Percentiles rank a stretch among this genome's conserved stretches.
Evolutionary conservation across 2,113 vertebrate genomes (phyloP).

Genomic region (Larimichthys polyactis): DNA sequence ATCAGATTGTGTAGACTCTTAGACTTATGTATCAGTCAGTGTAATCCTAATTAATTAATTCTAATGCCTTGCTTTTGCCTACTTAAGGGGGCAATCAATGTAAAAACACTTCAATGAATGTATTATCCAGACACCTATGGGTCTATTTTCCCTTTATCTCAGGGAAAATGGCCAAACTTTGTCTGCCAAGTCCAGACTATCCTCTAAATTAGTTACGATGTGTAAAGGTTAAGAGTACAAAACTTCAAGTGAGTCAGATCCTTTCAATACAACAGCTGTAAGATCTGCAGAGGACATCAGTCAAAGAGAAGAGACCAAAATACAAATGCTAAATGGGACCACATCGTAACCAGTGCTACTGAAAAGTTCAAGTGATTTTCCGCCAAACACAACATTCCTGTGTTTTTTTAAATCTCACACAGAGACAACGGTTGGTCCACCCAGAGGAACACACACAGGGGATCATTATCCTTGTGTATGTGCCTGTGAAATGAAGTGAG

Average conservation of each 20-base stretch:
- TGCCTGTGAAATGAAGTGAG: slow-evolving; percentile 18
- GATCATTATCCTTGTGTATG: not conserved
- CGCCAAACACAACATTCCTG: slow-evolving; percentile 47
- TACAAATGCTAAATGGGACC: not conserved
- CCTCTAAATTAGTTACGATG: not conserved
- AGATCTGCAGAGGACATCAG: not conserved
- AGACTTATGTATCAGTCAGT: not conserved
- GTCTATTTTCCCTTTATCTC: not conserved
- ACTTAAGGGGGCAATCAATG: not conserved
- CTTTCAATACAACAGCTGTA: not conserved
- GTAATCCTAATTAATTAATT: slow-evolving; percentile 10
- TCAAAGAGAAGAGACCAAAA: not conserved
- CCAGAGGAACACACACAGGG: slow-evolving; percentile 13
- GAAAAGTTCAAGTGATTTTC: slow-evolving; percentile 17
- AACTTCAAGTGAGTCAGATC: not conserved
- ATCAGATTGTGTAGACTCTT: not conserved
- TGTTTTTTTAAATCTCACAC: slow-evolving; percentile 24
- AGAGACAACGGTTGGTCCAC: not conserved
- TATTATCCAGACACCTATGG: not conserved
- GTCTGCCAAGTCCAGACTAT: not conserved
- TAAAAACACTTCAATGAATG: not conserved
- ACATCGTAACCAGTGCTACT: slow-evolving; percentile 2
- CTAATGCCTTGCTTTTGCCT: not conserved
- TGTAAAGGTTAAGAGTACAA: not conserved
- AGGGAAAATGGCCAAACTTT: not conserved